Evolutionary conservation across 2,797 vertebrate genomes (phyloP).

Genomic region (Capromys pilorides): DNA sequence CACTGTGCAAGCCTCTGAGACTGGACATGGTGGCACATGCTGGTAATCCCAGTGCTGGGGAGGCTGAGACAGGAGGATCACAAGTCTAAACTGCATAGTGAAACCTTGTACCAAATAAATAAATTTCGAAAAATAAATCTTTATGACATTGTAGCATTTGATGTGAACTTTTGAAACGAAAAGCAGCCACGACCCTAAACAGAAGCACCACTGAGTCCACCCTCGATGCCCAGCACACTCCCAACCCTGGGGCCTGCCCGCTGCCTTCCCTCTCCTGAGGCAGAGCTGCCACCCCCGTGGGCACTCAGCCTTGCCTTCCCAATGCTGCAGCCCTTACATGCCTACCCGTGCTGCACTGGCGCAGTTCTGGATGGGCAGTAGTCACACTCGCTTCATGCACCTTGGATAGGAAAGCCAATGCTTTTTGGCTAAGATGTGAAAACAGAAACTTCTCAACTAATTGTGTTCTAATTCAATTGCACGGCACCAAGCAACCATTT

Average conservation of each 20-base stretch:
- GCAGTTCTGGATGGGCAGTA: not conserved
- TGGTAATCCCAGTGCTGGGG: too few species aligned
- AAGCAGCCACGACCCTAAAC: not conserved
- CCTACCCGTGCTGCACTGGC: not conserved
- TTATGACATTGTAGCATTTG: not conserved
- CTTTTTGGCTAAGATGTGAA: not conserved
- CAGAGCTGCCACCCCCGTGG: not conserved
- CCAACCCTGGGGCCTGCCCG: fast-evolving
- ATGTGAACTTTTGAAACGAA: not conserved
- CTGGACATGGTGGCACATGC: too few species aligned
- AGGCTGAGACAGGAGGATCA: too few species aligned
- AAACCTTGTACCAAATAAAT: too few species aligned
- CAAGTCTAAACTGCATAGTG: too few species aligned
- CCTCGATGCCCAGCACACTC: not conserved
- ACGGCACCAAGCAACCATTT: not conserved
- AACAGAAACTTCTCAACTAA: not conserved
- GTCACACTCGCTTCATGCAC: not conserved
- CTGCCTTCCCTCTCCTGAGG: not conserved
- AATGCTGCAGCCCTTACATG: not conserved
- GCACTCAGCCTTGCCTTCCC: not conserved
- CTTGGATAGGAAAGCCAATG: not conserved
- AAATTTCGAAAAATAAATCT: too few species aligned
- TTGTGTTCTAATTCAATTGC: not conserved
- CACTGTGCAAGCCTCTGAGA: too few species aligned
- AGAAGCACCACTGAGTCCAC: not conserved